These are phyloP conservation scores for Riptortus pedestris DNA, from an alignment of 1,140 invertebrate species.

Conservation along the genomic window DNA sequence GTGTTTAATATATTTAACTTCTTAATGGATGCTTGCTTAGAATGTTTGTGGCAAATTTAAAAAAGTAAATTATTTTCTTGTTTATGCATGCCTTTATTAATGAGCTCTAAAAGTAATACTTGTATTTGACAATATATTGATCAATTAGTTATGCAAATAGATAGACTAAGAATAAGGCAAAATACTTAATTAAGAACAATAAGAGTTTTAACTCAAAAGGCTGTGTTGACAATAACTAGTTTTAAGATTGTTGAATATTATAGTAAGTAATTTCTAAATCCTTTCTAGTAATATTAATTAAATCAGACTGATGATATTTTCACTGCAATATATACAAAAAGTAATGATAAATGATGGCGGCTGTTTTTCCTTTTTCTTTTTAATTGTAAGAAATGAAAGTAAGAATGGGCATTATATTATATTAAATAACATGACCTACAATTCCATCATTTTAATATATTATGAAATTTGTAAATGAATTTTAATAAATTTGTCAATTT, in stretches of 20 bases:
- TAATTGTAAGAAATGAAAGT: neutral
- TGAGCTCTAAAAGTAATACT: neutral
- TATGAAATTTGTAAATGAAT: no score
- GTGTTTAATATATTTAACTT: no score
- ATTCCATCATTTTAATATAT: no score
- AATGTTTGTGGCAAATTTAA: neutral
- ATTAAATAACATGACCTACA: no score
- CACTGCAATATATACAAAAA: neutral
- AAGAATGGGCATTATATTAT: neutral
- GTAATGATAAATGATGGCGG: neutral
- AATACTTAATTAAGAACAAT: slow-evolving; percentile 23
- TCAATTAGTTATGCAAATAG: neutral
- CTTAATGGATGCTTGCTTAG: neutral
- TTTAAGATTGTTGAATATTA: slow-evolving; percentile 24
- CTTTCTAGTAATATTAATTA: neutral
- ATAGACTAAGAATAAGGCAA: neutral
- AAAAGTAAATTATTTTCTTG: neutral
- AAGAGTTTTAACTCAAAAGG: slow-evolving; percentile 30
- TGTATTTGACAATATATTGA: neutral
- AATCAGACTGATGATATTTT: neutral
- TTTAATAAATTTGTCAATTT: no score
- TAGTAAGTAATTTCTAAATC: neutral
- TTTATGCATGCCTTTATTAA: neutral
- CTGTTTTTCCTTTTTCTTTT: neutral
- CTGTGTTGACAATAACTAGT: slow-evolving; percentile 32